Evolutionary conservation across 2,888 invertebrate species (phyloP).

Genomic region (Lordiphosa fenestrarum): DNA sequence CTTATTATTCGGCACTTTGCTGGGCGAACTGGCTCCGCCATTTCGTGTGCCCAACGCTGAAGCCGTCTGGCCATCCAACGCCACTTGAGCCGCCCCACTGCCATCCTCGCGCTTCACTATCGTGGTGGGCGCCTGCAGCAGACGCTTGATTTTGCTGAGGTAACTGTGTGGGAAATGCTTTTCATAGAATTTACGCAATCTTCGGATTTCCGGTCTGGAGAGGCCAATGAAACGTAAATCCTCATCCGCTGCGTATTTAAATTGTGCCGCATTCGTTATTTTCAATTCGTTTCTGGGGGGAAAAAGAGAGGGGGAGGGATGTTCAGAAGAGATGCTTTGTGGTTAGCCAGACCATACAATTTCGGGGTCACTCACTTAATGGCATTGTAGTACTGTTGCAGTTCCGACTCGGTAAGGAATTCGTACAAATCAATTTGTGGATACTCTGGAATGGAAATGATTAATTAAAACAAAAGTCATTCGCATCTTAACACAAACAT

Average conservation of each 20-base stretch:
- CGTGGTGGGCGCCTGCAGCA: conserved; percentile 82
- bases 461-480: no score
- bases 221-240: conserved; percentile 95
- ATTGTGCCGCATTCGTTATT: conserved; percentile 91
- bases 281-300: conserved; percentile 90
- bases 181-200: conserved; percentile 95
- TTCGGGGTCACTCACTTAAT: conserved; percentile 83
- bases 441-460: conserved; percentile 68
- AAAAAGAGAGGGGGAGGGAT: background rate
- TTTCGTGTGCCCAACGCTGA: conserved; percentile 39
- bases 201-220: conserved; percentile 96
- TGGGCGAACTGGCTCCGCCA: conserved; percentile 80
- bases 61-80: conserved; percentile 19
- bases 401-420: conserved; percentile 95
- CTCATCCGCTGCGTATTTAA: conserved; percentile 96
- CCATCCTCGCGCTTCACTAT: conserved; percentile 77
- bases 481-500: no score
- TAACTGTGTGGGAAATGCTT: conserved; percentile 97
- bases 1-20: conserved; percentile 83
- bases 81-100: conserved; percentile 14
- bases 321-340: conserved; percentile 75
- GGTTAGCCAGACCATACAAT: conserved; percentile 10
- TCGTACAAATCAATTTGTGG: conserved; percentile 86
- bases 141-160: conserved; percentile 93
- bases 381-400: conserved; percentile 93